These are phyloP conservation scores for Drosophila saltans DNA, from an alignment of 1,140 invertebrate species.

Conservation along the genomic window DNA sequence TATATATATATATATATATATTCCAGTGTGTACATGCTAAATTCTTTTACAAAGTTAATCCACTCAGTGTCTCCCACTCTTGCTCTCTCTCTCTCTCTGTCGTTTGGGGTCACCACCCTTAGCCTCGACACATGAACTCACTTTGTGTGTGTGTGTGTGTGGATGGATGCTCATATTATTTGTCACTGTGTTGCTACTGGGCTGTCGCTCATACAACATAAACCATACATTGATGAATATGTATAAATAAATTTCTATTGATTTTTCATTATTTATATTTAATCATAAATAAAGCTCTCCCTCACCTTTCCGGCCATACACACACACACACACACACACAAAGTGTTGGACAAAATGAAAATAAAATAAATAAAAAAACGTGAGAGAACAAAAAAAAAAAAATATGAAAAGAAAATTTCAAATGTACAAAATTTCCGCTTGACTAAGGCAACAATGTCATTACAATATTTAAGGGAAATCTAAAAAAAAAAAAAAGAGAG, in stretches of 20 bases:
- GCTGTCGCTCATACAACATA: slow-evolving; percentile 32
- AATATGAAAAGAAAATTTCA: neutral
- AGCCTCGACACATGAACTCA: slow-evolving; percentile 50
- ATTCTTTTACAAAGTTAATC: slow-evolving; percentile 57
- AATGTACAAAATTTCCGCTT: slow-evolving; percentile 15
- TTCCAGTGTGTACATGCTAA: slow-evolving; percentile 49
- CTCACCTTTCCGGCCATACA: neutral
- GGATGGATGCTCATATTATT: slow-evolving; percentile 48
- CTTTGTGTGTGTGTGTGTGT: slow-evolving; percentile 12
- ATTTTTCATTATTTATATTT: slow-evolving; percentile 65
- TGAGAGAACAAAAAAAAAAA: slow-evolving; percentile 7
- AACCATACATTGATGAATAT: slow-evolving; percentile 54
- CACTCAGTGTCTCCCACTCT: slow-evolving; percentile 21
- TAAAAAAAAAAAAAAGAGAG: neutral
- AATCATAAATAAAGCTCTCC: slow-evolving; percentile 57
- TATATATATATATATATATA: neutral
- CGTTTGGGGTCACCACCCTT: slow-evolving; percentile 41
- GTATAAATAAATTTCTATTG: slow-evolving; percentile 65
- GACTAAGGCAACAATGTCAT: neutral
- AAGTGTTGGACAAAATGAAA: slow-evolving; percentile 20
- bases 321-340: neutral
- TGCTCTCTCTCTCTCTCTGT: slow-evolving; percentile 8
- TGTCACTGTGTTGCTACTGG: slow-evolving; percentile 14
- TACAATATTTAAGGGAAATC: neutral
- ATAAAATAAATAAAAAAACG: slow-evolving; percentile 12